phyloP scores from a whole-genome alignment of 2,888 invertebrate species.

The Sesia bembeciformis region DNA sequence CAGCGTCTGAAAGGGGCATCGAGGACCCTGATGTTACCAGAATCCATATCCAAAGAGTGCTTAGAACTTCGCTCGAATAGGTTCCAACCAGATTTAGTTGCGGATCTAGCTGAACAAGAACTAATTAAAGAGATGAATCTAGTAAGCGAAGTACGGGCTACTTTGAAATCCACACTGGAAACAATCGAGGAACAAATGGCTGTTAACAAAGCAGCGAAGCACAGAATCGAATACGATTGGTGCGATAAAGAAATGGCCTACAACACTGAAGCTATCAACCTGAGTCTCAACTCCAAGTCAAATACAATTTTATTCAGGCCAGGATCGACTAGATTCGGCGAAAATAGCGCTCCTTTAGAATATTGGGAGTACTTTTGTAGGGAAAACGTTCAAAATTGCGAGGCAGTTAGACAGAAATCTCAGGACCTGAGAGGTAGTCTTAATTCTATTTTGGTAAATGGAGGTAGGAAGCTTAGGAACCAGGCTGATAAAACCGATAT shows the following conservation, averaged over 20 bases:
- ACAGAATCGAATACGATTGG: constrained; percentile 91
- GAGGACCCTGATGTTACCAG: constrained; percentile 79
- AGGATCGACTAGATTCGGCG: constrained; percentile 85
- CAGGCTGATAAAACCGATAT: constrained; percentile 89
- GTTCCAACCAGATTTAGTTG: constrained; percentile 81
- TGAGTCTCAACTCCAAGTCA: constrained; percentile 80
- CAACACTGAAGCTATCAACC: constrained; percentile 81
- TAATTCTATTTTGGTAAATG: constrained; percentile 82
- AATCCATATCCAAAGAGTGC: constrained; percentile 85
- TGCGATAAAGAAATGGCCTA: constrained; percentile 90
- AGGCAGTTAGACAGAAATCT: constrained; percentile 84
- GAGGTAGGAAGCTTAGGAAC: constrained; percentile 84
- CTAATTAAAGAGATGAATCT: constrained; percentile 83
- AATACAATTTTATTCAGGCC: constrained; percentile 84
- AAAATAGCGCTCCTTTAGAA: constrained; percentile 78
- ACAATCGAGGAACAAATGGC: constrained; percentile 81
- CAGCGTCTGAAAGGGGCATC: constrained; percentile 80
- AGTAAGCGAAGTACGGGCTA: constrained; percentile 78
- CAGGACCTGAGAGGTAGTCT: constrained; percentile 80
- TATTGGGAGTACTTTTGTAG: constrained; percentile 90
- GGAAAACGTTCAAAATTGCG: constrained; percentile 83
- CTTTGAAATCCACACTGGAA: constrained; percentile 75
- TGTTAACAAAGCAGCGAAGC: constrained; percentile 86
- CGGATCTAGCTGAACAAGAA: constrained; percentile 85
- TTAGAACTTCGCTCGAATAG: constrained; percentile 80